Evolutionary conservation across 2,113 vertebrate genomes (phyloP).

Genomic region (Alouatta palliata): DNA sequence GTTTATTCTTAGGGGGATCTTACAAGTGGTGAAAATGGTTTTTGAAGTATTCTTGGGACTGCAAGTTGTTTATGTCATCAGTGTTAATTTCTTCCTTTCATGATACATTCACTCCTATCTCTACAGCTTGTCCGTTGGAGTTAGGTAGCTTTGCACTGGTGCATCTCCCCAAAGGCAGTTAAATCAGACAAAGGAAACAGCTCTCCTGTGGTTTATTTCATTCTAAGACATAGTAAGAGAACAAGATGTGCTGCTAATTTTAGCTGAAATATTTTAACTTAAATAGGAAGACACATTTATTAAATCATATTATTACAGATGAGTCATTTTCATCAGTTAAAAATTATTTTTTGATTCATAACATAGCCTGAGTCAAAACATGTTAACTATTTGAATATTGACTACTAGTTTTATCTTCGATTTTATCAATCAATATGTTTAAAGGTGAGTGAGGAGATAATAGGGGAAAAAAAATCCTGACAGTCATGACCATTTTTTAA

Average conservation of each 20-base stretch:
- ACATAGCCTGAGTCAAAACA: not conserved
- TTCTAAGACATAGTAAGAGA: not conserved
- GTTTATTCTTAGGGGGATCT: not conserved
- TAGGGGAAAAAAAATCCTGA: not conserved
- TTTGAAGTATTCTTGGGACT: not conserved
- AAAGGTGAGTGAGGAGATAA: not conserved
- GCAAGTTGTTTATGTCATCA: not conserved
- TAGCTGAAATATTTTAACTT: constrained; percentile 12
- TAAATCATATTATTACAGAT: not conserved
- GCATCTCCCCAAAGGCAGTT: not conserved
- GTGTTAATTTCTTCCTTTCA: not conserved
- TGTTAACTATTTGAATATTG: not conserved
- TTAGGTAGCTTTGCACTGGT: not conserved
- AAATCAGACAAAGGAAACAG: not conserved
- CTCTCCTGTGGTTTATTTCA: not conserved
- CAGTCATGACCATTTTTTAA: not conserved
- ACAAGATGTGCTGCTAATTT: not conserved
- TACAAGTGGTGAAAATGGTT: not conserved
- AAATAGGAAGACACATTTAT: constrained; percentile 1
- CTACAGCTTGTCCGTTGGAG: not conserved
- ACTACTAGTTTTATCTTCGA: not conserved
- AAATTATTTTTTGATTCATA: constrained; percentile 1
- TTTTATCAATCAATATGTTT: not conserved
- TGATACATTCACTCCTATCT: not conserved
- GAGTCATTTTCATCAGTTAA: not conserved